Evolutionary conservation across 2,797 vertebrate genomes (phyloP).

Genomic region (Brachymystax lenok): DNA sequence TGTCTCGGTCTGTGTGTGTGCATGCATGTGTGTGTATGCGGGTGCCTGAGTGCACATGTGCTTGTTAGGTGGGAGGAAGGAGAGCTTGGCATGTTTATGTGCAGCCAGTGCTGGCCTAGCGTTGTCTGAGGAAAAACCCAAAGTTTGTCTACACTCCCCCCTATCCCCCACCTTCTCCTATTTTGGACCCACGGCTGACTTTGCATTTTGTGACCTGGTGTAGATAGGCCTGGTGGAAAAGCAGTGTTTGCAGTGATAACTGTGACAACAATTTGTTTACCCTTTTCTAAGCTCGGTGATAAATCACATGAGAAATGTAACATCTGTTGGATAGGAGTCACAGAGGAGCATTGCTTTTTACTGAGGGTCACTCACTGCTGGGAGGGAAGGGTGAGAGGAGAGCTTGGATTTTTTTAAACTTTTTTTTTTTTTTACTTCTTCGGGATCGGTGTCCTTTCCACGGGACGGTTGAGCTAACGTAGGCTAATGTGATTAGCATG

Average conservation of each 20-base stretch:
- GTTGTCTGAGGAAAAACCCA: conserved; percentile 37
- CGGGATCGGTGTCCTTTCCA: no score
- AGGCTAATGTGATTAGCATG: no score
- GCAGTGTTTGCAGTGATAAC: conserved; percentile 73
- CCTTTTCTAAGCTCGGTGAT: conserved; percentile 67
- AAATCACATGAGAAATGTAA: conserved; percentile 62
- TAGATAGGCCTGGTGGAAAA: conserved; percentile 65
- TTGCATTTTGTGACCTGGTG: conserved; percentile 67
- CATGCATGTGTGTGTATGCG: background rate
- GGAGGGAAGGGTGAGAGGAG: no score
- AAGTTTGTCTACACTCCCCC: conserved; percentile 25
- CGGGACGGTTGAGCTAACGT: no score
- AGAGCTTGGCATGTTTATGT: conserved; percentile 50
- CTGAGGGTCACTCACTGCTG: conserved; percentile 34
- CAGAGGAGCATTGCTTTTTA: background rate
- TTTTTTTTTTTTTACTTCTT: no score
- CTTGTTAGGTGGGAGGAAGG: background rate
- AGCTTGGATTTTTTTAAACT: conserved; percentile 61
- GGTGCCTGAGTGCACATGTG: conserved; percentile 26
- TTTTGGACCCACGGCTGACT: conserved; percentile 54
- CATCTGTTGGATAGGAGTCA: conserved; percentile 66
- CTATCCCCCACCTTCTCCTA: background rate
- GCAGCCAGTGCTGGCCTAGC: conserved; percentile 19
- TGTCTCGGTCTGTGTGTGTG: no score
- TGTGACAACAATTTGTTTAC: conserved; percentile 78